These are phyloP conservation scores for Ecdyonurus torrentis DNA, from an alignment of 2,888 invertebrate genomes.

Conservation along the genomic window DNA sequence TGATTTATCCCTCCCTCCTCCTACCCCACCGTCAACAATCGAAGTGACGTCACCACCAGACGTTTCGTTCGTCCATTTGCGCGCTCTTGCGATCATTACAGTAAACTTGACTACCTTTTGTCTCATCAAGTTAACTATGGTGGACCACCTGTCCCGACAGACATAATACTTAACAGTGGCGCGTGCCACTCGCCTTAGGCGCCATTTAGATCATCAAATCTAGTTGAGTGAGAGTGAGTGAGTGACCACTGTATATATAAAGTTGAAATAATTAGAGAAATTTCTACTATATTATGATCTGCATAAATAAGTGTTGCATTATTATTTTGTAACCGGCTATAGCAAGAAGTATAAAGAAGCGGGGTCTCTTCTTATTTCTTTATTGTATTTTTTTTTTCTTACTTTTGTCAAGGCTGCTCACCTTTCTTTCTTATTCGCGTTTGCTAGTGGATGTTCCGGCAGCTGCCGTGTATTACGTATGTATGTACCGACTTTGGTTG, in stretches of 20 bases:
- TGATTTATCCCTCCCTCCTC: background rate
- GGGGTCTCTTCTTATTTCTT: background rate
- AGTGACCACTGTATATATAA: too few species aligned
- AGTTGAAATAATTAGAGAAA: too few species aligned
- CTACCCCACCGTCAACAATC: background rate
- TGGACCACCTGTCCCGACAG: background rate
- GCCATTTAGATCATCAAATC: too few species aligned
- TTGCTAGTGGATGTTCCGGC: background rate
- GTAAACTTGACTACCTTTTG: background rate
- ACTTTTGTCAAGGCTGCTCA: background rate
- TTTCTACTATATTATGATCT: too few species aligned
- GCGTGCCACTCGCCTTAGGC: background rate
- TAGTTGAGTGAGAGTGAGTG: too few species aligned
- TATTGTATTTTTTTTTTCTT: background rate
- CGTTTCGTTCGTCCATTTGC: background rate
- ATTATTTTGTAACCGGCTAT: background rate
- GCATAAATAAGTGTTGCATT: too few species aligned
- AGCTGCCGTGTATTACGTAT: too few species aligned
- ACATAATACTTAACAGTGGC: background rate
- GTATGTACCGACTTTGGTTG: background rate
- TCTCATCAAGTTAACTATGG: background rate
- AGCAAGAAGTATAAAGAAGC: too few species aligned
- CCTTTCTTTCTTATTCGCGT: background rate
- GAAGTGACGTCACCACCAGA: background rate
- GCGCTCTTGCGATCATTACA: background rate